phyloP scores from a whole-genome alignment of 2,113 vertebrate genomes.

The Crotalus horridus region DNA sequence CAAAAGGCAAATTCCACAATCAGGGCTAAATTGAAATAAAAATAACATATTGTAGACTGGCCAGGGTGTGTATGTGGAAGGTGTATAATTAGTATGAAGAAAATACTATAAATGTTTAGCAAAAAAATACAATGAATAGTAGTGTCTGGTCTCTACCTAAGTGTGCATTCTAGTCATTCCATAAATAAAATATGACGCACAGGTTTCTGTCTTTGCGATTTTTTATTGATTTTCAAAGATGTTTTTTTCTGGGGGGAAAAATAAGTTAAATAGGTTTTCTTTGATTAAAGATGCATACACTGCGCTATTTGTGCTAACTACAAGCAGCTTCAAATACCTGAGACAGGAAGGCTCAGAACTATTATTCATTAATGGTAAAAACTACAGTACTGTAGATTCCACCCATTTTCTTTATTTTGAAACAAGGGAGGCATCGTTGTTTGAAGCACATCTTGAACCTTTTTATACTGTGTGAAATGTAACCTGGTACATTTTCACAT shows the following conservation, averaged over 20 bases:
- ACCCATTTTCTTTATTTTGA: background rate
- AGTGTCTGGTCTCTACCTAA: background rate
- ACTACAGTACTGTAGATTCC: background rate
- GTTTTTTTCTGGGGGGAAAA: background rate
- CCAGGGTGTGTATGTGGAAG: background rate
- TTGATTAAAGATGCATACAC: background rate
- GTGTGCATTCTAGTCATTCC: background rate
- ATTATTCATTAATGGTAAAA: background rate
- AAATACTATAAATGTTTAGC: constrained; percentile 2
- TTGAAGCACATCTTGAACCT: background rate
- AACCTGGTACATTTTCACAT: background rate
- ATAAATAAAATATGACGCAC: background rate
- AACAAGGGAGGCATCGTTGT: background rate
- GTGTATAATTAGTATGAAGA: background rate
- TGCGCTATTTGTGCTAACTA: background rate
- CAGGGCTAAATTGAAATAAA: background rate
- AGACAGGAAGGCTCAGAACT: background rate
- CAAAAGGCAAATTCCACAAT: constrained; percentile 15
- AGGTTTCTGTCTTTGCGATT: background rate
- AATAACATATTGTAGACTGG: fast-evolving
- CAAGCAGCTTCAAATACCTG: background rate
- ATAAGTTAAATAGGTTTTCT: background rate
- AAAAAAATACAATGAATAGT: background rate
- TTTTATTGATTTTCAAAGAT: constrained; percentile 7
- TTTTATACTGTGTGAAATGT: background rate